Evolutionary conservation across 2,113 vertebrate genomes (phyloP), one percentile per base, ranked within the genome.

Genomic region (Neolamprologus sp.): DNA sequence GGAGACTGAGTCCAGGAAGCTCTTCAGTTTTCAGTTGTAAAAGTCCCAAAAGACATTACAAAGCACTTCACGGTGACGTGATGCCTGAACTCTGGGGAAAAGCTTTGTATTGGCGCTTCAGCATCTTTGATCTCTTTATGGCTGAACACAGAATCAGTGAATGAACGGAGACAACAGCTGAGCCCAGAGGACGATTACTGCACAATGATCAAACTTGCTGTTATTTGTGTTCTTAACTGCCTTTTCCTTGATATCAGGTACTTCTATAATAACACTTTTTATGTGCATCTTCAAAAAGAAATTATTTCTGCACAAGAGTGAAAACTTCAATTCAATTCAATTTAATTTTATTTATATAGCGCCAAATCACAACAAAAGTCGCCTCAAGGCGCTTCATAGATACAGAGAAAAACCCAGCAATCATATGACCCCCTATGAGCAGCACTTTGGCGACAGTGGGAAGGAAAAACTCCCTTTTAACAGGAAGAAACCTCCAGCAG

Each of bases 71-170:
- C 7, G 7, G 65, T 42, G n/a, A 71, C 3, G n/a, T 42, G 35
- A 23, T 2, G 12, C n/a, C 19, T 21, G 63, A 68, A 40, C 4
- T 68, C 35, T 68, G 19, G 63, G 35, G 35, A 14, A 9, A 68
- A 8, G 11, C 60, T 0, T 40, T 8, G 63, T 23, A 40, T 14
- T 13, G 11, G 19, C 3, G 7, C 35, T 4, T 23, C n/a, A 4
- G 37, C 37, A 17, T 10, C 37, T 26, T 42, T 71, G 65, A 42
- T 71, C n/a, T 73, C 37, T 9, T 42, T 14, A 9, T 12, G 12
- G n/a, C 12, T 42, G n/a, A 71, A 71, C n/a, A 6, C 7, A 40
- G 63, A 71, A 40, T 42, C 37, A 42, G n/a, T 0, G n/a, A 42
- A 71, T 26, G 5, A 71, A 23, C 3, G 4, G 19, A 40, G 4